A percentile compares a stretch with the other conserved stretches of the same genome.
phyloP scores from a whole-genome alignment of 2,797 vertebrate species.

The Etheostoma perlongum region DNA sequence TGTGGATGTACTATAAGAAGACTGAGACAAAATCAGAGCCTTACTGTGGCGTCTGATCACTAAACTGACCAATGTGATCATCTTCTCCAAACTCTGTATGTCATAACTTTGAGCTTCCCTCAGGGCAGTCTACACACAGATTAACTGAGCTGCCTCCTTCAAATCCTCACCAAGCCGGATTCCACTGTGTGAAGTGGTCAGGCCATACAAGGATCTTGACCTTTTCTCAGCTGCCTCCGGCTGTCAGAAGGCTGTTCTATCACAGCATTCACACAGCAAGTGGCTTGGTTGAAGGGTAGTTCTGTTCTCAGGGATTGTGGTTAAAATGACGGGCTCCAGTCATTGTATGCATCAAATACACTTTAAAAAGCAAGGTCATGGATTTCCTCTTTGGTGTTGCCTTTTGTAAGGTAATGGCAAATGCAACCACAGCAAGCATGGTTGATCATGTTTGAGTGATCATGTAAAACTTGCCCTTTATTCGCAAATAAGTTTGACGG shows the following conservation, averaged over 20 bases:
- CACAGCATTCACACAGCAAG: conserved; percentile 23
- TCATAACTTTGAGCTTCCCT: conserved; percentile 41
- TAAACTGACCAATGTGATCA: conserved; percentile 30
- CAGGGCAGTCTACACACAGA: conserved; percentile 49
- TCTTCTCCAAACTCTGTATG: conserved; percentile 32
- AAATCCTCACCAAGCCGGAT: conserved; percentile 61
- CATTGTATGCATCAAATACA: background rate
- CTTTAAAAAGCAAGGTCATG: conserved; percentile 1
- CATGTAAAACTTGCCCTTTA: background rate
- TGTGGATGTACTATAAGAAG: too few species aligned
- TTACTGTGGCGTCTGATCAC: conserved; percentile 28
- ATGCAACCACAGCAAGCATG: background rate
- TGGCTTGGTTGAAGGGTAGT: conserved; percentile 6
- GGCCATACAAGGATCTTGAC: conserved; percentile 64
- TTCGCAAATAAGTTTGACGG: background rate
- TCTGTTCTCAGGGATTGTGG: conserved; percentile 3
- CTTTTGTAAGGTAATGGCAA: background rate
- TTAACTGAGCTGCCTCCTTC: conserved; percentile 49
- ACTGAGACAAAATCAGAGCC: background rate
- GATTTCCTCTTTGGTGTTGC: background rate
- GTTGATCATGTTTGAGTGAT: background rate
- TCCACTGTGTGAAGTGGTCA: conserved; percentile 62
- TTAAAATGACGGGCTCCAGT: conserved; percentile 7
- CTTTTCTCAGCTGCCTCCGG: conserved; percentile 54
- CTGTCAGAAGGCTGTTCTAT: conserved; percentile 33